Evolutionary conservation across 2,888 invertebrate genomes (phyloP), one percentile per base, ranked within the genome.

Genomic region (Sesamia inferens): DNA sequence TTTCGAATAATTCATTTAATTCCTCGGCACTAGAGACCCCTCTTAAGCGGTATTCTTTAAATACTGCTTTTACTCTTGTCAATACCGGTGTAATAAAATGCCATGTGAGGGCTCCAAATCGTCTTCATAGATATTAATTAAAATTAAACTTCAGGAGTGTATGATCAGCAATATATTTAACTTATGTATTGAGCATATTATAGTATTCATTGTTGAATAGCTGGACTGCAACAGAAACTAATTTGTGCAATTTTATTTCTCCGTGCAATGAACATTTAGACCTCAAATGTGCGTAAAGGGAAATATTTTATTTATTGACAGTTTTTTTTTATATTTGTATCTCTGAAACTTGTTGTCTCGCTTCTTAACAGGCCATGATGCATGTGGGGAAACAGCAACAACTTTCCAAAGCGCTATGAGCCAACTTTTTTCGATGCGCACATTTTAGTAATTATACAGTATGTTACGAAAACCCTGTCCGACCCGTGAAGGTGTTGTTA

Each of bases 221-320:
- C 44, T 68, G 62, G 57, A 31, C 61, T 66, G 6, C 51, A 54
- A 6, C 14, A 51, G 31, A 48, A 54, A 14, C 31, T 6, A n/a
- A 6, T n/a, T 19, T 0, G 8, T 31, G 8, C 14, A n/a, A 10
- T 13, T 65, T 13, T 19, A 7, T 54, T 51, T 54, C 16, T 55
- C 39, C 13, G 19, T 57, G 44, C 39, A 58, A 48, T 48, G 11
- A 47, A 31, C 22, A 48, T 44, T 39, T 54, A 16, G 13, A 61
- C 10, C 22, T 63, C 39, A 78, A 71, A 42, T 24, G 51, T 71
- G 51, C 57, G 31, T 48, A 7, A 16, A 62, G 19, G 5, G 16
- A 51, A 55, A 14, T 8, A 57, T 63, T 70, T 62, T 51, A 62
- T 62, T 71, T 51, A 79, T 71, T 79, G 63, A 54, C 63, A 16